Conservation (phyloP, 2,888 invertebrate species). For the Sialis fuliginosa region DNA sequence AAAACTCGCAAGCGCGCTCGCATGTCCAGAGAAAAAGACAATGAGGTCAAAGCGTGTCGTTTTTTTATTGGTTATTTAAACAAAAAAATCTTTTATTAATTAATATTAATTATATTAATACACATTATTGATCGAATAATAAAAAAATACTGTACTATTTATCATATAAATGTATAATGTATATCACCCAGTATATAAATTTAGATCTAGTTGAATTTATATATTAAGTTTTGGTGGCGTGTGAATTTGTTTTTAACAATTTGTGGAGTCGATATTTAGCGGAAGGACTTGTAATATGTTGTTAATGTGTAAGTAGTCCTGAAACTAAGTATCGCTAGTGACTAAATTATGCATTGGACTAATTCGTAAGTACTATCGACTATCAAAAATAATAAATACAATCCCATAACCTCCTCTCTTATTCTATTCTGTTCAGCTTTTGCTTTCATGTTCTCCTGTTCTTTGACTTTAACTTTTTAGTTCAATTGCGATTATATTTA, state of each 20-base stretch:
- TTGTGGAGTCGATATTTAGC: not conserved
- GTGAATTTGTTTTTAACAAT: constrained; percentile 4
- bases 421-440: too few species aligned
- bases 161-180: constrained; percentile 27
- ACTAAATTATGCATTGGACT: constrained; percentile 4
- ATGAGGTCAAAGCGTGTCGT: constrained; percentile 20
- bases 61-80: constrained; percentile 29
- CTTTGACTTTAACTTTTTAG: not conserved
- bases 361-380: constrained; percentile 2
- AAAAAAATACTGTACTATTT: constrained; percentile 25
- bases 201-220: constrained; percentile 6
- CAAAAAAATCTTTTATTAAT: constrained; percentile 20
- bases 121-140: constrained; percentile 18
- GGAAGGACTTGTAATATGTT: too few species aligned
- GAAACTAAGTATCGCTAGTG: not conserved
- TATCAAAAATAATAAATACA: not conserved
- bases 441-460: not conserved
- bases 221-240: constrained; percentile 5
- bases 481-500: too few species aligned
- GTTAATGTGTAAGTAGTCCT: not conserved
- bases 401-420: too few species aligned
- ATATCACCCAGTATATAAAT: constrained; percentile 19
- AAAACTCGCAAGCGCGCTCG: constrained; percentile 6
- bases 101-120: constrained; percentile 22
- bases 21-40: constrained; percentile 16